Evolutionary conservation across 2,797 vertebrate species (phyloP), one percentile per base, ranked within the genome.

Genomic region (Lepidocolaptes lacrymiger): DNA sequence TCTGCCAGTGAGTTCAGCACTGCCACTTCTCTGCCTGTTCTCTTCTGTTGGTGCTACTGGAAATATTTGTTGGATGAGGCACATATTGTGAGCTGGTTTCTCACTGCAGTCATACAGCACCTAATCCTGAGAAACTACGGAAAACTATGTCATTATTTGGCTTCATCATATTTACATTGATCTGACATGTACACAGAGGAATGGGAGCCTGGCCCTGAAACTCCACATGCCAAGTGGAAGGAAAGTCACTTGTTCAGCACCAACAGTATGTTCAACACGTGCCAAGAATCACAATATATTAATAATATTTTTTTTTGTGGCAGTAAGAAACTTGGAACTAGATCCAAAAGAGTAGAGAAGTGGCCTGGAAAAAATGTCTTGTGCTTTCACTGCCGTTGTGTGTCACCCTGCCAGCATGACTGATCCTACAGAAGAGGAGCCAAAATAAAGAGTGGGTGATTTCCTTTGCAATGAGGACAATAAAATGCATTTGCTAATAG

Each of bases 271-370:
- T 22, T 59, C 10, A 22, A 18, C 71, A 71, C 79, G 55, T 46
- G 92, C 94, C 91, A 97, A 96, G 79, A 97, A 89, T 86, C 83
- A 88, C 92, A 92, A 85, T 28, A 81, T 49, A 95, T 88, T 90
- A 92, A 93, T 68, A 95, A 90, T 78, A 88, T 95, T 94, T 89
- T 69, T 14, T 54, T 95, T 93, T 78, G 63, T 69, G 51, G 55
- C 1, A 0, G 74, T 92, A 95, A 81, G 88, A 77, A 84, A 34
- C 66, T 93, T 90, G 67, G 82, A 91, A 89, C 44, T 30, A 52
- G 19, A 91, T 90, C 76, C 85, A 86, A 93, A 88, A 39, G 12
- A 78, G 51, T 62, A 62, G 87, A 94, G 32, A 89, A 78, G 12
- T 22, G 46, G 34, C 66, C 88, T 73, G 95, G 86, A 94, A 94